Conservation (phyloP, 2,797 vertebrate species). For the Rhabdophis nuchalis region DNA sequence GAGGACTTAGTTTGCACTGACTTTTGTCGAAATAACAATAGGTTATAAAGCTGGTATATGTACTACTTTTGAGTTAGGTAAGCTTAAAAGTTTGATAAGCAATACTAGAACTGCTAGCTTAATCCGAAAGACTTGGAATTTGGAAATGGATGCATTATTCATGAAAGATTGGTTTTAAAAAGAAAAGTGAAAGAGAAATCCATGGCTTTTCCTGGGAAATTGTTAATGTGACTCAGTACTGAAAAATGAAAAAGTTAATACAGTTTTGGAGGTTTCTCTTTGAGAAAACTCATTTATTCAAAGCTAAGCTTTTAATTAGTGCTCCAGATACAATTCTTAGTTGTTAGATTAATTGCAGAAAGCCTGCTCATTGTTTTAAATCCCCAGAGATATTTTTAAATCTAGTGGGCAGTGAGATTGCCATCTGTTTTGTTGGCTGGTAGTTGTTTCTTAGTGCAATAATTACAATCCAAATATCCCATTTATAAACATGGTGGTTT, state of each 20-base stretch:
- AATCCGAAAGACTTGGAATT: conserved; percentile 26
- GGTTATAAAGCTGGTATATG: neutral
- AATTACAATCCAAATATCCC: conserved; percentile 48
- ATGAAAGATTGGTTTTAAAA: conserved; percentile 31
- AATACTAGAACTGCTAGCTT: conserved; percentile 30
- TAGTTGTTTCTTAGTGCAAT: conserved; percentile 44
- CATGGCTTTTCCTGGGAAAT: conserved; percentile 33
- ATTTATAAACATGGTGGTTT: conserved; percentile 14
- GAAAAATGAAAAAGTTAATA: conserved; percentile 24
- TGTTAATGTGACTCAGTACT: conserved; percentile 24
- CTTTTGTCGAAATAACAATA: neutral
- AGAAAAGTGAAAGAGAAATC: conserved; percentile 40
- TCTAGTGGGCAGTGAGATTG: conserved; percentile 53
- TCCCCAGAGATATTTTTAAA: conserved; percentile 60
- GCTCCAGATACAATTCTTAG: conserved; percentile 49
- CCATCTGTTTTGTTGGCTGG: conserved; percentile 57
- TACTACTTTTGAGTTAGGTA: conserved; percentile 22
- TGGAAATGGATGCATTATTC: conserved; percentile 20
- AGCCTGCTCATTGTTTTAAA: conserved; percentile 53
- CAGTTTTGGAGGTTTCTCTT: conserved; percentile 15
- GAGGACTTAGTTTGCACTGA: neutral
- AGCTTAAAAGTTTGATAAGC: conserved; percentile 22
- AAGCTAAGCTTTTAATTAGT: conserved; percentile 58
- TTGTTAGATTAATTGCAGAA: conserved; percentile 63
- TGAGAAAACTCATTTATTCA: conserved; percentile 45